These are phyloP conservation scores for Drosophila tripunctata DNA, from an alignment of 2,888 invertebrate genomes.

Conservation along the genomic window DNA sequence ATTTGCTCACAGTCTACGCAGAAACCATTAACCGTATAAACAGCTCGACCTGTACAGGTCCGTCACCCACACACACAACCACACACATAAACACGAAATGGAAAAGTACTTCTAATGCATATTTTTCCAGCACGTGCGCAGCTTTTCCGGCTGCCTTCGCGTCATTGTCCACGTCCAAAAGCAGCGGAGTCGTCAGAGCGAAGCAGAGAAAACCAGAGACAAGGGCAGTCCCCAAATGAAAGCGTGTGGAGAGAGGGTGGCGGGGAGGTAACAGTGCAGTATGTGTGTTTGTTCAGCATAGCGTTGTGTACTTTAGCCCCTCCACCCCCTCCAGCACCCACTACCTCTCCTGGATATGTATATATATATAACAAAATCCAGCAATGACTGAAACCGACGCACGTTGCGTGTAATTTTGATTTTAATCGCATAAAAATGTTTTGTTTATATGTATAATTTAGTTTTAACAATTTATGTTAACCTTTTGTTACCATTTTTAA, in stretches of 20 bases:
- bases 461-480: conserved; percentile 79
- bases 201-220: conserved; percentile 35
- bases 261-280: conserved; percentile 50
- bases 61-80: conserved; percentile 16
- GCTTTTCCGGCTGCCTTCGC: conserved; percentile 67
- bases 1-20: conserved; percentile 48
- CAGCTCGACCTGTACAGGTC: conserved; percentile 40
- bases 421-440: conserved; percentile 80
- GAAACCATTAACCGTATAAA: conserved; percentile 57
- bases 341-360: background rate
- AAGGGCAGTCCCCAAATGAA: conserved; percentile 9
- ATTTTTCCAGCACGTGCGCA: conserved; percentile 80
- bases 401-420: conserved; percentile 83
- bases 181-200: conserved; percentile 53
- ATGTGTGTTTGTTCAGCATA: no score
- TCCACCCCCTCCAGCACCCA: background rate
- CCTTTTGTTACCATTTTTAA: conserved; percentile 79
- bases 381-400: conserved; percentile 66
- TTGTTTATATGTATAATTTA: conserved; percentile 80
- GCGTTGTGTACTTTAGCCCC: background rate
- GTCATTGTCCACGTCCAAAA: conserved; percentile 34
- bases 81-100: conserved; percentile 2
- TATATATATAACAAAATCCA: conserved; percentile 8
- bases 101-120: conserved; percentile 60
- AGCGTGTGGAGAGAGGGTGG: no score